Evolutionary conservation across 2,797 vertebrate genomes (phyloP).

Genomic region (Strix occidentalis): DNA sequence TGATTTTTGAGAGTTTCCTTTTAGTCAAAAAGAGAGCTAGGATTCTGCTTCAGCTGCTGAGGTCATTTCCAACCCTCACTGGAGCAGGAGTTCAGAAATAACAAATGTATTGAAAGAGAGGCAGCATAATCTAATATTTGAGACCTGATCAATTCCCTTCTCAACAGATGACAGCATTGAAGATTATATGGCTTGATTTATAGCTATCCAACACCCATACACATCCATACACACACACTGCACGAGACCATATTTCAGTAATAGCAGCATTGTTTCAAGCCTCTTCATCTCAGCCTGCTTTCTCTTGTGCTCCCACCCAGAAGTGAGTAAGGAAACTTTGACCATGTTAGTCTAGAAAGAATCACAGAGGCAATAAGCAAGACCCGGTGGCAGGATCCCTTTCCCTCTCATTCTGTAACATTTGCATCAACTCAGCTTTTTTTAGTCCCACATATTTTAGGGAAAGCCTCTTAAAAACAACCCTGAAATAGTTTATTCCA

Average conservation of each 20-base stretch:
- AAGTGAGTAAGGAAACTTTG: slow-evolving; percentile 64
- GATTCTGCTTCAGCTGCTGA: not conserved
- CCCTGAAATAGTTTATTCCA: not conserved
- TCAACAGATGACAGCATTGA: not conserved
- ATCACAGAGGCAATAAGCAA: slow-evolving; percentile 57
- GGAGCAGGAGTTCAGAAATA: not conserved
- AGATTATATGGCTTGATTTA: not conserved
- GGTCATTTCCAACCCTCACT: not conserved
- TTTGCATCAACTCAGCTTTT: not conserved
- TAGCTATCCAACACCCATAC: not conserved
- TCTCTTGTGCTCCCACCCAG: slow-evolving; percentile 3
- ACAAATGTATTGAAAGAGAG: not conserved
- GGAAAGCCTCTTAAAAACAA: slow-evolving; percentile 45
- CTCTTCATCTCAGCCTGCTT: not conserved
- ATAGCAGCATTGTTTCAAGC: not conserved
- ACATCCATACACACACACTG: not conserved
- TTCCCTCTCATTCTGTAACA: slow-evolving; percentile 12
- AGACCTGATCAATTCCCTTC: not conserved
- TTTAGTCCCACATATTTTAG: not conserved
- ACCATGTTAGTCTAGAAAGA: slow-evolving; percentile 50
- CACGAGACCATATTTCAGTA: not conserved
- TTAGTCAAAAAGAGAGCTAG: not conserved
- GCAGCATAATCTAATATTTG: not conserved
- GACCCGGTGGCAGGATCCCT: slow-evolving; percentile 59
- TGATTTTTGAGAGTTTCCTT: not conserved